Evolutionary conservation across 2,888 invertebrate species (phyloP).

Genomic region (Mantis religiosa): DNA sequence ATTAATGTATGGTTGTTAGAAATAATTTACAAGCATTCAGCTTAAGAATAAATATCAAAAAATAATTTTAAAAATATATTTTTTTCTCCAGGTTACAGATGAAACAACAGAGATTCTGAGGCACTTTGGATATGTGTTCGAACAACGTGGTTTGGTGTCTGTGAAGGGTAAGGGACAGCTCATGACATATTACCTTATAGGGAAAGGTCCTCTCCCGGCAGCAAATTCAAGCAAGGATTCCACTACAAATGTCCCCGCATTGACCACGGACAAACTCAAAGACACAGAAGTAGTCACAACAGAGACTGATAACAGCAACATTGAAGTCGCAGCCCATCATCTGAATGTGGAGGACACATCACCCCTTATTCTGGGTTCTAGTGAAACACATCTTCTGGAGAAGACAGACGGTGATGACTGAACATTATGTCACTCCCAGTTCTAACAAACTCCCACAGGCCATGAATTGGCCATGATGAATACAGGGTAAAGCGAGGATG

Average conservation of each 20-base stretch:
- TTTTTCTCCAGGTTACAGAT: slow-evolving; percentile 74
- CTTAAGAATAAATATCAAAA: too few relatives aligned
- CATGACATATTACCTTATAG: slow-evolving; percentile 86
- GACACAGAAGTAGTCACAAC: neutral
- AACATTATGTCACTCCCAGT: neutral
- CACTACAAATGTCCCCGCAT: neutral
- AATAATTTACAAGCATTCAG: too few relatives aligned
- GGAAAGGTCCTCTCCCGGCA: slow-evolving; percentile 42
- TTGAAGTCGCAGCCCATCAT: neutral
- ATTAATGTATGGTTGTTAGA: too few relatives aligned
- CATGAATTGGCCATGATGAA: neutral
- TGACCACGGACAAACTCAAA: neutral
- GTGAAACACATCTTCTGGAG: neutral
- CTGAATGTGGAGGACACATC: slow-evolving; percentile 11
- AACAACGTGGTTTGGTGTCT: slow-evolving; percentile 88
- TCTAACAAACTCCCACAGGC: neutral
- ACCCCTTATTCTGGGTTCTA: neutral
- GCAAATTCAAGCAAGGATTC: slow-evolving; percentile 21
- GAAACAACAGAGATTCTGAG: slow-evolving; percentile 88
- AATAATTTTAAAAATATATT: neutral
- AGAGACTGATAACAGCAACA: slow-evolving; percentile 18
- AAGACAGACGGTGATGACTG: slow-evolving; percentile 8
- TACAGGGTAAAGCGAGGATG: slow-evolving; percentile 17
- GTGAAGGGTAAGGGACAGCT: slow-evolving; percentile 97
- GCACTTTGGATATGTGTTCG: slow-evolving; percentile 86